Percentiles rank a stretch among this genome's conserved stretches.
Evolutionary conservation across 2,888 invertebrate species (phyloP).

Genomic region (Trypoxylon attenuatum): DNA sequence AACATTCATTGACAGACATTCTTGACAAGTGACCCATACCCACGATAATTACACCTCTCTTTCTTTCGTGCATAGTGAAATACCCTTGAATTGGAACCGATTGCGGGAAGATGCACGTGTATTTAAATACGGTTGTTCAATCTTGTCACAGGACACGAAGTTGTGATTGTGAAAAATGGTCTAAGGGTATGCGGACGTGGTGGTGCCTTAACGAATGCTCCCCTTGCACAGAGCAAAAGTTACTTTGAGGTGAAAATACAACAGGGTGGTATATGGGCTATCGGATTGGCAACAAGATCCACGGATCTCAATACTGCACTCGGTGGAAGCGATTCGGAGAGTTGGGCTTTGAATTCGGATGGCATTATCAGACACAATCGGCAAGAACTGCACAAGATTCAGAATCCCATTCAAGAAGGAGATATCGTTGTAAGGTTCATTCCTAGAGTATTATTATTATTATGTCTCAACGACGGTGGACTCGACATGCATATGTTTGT

Average conservation of each 20-base stretch:
- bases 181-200: slow-evolving; percentile 96
- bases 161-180: slow-evolving; percentile 96
- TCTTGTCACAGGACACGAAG: slow-evolving; percentile 87
- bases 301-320: slow-evolving; percentile 88
- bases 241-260: slow-evolving; percentile 99
- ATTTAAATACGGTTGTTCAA: slow-evolving; percentile 1
- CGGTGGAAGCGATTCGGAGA: slow-evolving; percentile 91
- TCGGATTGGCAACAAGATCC: slow-evolving; percentile 93
- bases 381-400: slow-evolving; percentile 79
- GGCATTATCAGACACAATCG: slow-evolving; percentile 90
- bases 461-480: too few relatives aligned
- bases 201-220: slow-evolving; percentile 94
- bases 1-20: too few relatives aligned
- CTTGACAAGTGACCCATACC: too few relatives aligned
- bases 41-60: too few relatives aligned
- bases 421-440: slow-evolving; percentile 84
- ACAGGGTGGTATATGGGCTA: slow-evolving; percentile 96
- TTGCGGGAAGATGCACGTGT: background rate
- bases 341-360: slow-evolving; percentile 95
- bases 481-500: too few relatives aligned
- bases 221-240: slow-evolving; percentile 96
- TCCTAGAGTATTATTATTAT: background rate
- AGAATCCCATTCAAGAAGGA: slow-evolving; percentile 87
- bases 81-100: too few relatives aligned
- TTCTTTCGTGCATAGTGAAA: too few relatives aligned